Conservation (phyloP, 92 coral and sea anemone genomes). For the Porites rus region DNA sequence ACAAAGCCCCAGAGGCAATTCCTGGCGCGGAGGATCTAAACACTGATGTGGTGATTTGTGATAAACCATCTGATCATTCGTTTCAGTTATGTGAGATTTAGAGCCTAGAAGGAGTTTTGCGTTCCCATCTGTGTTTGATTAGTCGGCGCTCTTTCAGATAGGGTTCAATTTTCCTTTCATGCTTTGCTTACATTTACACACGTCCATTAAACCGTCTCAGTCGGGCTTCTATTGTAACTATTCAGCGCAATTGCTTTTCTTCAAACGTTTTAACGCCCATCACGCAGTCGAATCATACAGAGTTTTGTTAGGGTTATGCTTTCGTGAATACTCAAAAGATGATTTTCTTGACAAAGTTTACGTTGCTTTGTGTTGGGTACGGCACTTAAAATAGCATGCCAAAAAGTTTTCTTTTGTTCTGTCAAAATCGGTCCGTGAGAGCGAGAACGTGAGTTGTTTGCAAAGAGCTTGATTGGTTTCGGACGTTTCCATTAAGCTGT, state of each 20-base stretch:
- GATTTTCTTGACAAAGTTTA: slow-evolving; percentile 12
- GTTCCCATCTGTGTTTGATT: slow-evolving; percentile 50
- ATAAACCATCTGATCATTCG: background rate
- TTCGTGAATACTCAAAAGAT: background rate
- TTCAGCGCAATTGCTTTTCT: background rate
- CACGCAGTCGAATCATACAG: background rate
- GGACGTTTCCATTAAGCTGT: slow-evolving; percentile 75
- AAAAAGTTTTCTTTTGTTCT: slow-evolving; percentile 49
- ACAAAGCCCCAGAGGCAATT: slow-evolving; percentile 30
- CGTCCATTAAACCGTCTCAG: slow-evolving; percentile 68
- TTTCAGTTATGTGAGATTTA: slow-evolving; percentile 6
- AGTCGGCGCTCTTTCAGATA: slow-evolving; percentile 66
- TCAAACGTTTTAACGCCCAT: background rate
- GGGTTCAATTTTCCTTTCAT: slow-evolving; percentile 83
- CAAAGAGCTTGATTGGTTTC: slow-evolving; percentile 46
- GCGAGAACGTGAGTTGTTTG: slow-evolving; percentile 38
- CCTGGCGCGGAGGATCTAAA: background rate
- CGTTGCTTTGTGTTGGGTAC: slow-evolving; percentile 10
- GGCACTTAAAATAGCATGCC: slow-evolving; percentile 39
- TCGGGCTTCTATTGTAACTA: slow-evolving; percentile 7
- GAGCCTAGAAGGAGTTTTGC: background rate
- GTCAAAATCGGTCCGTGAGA: slow-evolving; percentile 63
- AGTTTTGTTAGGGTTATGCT: background rate
- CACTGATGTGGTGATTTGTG: background rate
- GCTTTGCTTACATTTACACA: slow-evolving; percentile 86